Evolutionary conservation across 2,113 vertebrate species (phyloP).

Genomic region (Ginglymostoma cirratum): DNA sequence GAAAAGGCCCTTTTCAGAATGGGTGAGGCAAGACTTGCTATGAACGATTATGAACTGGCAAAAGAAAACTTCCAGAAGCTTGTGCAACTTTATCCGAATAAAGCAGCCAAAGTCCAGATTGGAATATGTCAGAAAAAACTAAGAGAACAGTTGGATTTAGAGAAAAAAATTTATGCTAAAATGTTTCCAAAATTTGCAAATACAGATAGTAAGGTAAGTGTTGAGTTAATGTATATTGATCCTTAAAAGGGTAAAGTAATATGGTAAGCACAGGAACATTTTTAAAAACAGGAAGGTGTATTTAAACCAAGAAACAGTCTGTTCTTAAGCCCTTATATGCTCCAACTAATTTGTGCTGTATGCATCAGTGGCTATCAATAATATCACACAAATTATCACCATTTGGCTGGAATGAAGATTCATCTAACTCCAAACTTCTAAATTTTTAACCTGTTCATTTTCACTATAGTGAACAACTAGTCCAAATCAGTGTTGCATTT

Average conservation of each 20-base stretch:
- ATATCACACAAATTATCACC: neutral
- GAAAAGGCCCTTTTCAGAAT: slow-evolving; percentile 93
- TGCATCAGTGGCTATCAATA: neutral
- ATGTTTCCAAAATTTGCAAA: slow-evolving; percentile 89
- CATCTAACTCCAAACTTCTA: neutral
- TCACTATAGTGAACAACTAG: neutral
- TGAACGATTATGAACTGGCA: slow-evolving; percentile 86
- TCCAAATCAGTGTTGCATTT: neutral
- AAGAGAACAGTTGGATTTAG: slow-evolving; percentile 82
- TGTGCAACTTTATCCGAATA: slow-evolving; percentile 80
- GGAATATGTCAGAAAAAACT: slow-evolving; percentile 77
- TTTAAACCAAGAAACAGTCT: neutral
- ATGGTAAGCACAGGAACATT: neutral
- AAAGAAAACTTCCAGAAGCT: slow-evolving; percentile 81
- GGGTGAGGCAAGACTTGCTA: slow-evolving; percentile 75
- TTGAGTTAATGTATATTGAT: neutral
- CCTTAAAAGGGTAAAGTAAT: neutral
- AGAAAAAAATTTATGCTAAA: slow-evolving; percentile 92
- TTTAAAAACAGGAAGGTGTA: neutral
- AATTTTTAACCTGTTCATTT: neutral
- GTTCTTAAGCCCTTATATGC: neutral
- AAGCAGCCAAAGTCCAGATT: slow-evolving; percentile 82
- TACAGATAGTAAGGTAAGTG: slow-evolving; percentile 77
- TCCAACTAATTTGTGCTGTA: neutral
- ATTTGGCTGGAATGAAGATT: neutral